Evolutionary conservation across 2,888 invertebrate genomes (phyloP), one percentile per base, ranked within the genome.

Genomic region (Drosophila quinaria): DNA sequence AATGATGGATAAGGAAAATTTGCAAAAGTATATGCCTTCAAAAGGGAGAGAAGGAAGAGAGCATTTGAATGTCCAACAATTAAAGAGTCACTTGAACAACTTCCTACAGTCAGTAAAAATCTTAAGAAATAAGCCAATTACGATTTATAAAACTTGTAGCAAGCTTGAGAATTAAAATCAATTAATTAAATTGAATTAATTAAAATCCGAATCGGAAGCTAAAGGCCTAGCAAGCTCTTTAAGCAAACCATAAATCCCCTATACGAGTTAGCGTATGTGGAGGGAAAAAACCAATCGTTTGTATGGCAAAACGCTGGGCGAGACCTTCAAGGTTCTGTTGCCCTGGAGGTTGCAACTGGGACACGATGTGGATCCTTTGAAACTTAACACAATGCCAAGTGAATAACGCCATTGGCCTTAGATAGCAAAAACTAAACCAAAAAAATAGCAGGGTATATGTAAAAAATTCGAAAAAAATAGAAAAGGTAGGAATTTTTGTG

Each of bases 351-450:
- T 29, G 22, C 19, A 15, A 1, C 15, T 19, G 17, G 17, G 29
- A 22, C 33, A 29, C 29, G 33, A 46, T 49, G 62, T 22, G 33
- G 71, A 67, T 50, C 51, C 63, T 68, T 71, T 75, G 71, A 74
- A 75, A 75, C 46, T 58, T 60, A 74, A 58, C 71, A 71, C 69
- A 71, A 63, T 63, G 54, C 54, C 61, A 74, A 59, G 62, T 63
- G 71, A 74, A 39, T 44, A 50, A 37, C 44, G 54, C 64, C 71
- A 59, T 55, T 71, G 75, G 69, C 62, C 75, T 47, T 78, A 81
- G 79, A 74, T 72, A 60, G 68, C 65, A 44, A 49, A 60, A 50
- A 59, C 47, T 42, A 35, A 60, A 39, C 5, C 10, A 25, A 41
- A 49, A n/a, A 37, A 31, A n/a, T n/a, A 39, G 50, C 4, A 35